Conservation (phyloP, 2,797 vertebrate species). For the Tangara arthus region DNA sequence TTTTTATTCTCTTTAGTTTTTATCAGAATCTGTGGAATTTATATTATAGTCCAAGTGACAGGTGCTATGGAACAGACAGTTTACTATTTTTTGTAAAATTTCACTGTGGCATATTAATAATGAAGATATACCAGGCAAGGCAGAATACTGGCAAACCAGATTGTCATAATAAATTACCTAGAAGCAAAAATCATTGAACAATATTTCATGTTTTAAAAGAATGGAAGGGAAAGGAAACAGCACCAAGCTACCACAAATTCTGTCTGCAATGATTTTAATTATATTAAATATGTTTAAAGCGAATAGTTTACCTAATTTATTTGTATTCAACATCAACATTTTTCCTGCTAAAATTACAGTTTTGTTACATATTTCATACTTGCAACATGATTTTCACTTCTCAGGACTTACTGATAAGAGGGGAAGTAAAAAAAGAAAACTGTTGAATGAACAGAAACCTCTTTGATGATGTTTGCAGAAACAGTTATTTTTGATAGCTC, state of each 20-base stretch:
- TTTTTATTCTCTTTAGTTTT: slow-evolving; percentile 45
- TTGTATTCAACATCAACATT: neutral
- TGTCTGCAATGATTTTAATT: neutral
- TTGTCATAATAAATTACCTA: neutral
- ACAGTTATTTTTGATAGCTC: neutral
- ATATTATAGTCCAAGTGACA: slow-evolving; percentile 34
- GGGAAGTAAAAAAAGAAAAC: neutral
- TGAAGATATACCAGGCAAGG: neutral
- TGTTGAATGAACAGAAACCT: neutral
- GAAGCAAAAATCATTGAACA: neutral
- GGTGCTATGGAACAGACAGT: neutral
- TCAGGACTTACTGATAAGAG: neutral
- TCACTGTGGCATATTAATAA: slow-evolving; percentile 3
- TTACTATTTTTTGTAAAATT: neutral
- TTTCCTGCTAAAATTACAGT: neutral
- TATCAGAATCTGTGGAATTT: slow-evolving; percentile 36
- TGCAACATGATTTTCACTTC: neutral
- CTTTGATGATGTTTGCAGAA: slow-evolving; percentile 14
- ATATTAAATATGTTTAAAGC: neutral
- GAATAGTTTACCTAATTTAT: neutral
- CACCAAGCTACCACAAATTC: neutral
- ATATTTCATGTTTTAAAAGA: neutral
- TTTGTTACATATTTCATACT: neutral
- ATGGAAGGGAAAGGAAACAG: neutral
- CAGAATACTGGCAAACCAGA: neutral